Evolutionary conservation across 2,888 invertebrate species (phyloP), one percentile per base, ranked within the genome.

Genomic region (Monopis laevigella): DNA sequence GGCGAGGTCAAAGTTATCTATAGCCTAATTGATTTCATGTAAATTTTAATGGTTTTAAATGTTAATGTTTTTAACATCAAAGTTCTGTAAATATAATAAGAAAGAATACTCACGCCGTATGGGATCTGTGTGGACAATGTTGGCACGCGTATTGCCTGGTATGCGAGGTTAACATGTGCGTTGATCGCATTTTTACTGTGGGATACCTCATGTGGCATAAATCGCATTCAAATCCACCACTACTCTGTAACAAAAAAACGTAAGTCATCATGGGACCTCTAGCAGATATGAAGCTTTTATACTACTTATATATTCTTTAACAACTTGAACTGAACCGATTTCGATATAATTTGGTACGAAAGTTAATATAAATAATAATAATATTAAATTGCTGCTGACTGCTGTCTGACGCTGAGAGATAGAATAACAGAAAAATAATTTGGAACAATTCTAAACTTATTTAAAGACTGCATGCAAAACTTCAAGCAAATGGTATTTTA

Each of bases 161-260:
- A 46, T 77, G 77, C 3, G 71, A 56, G 0, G 59, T 51, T 13
- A 42, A 43, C 0, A 48, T 42, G 52, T 74, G 74, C 2, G 66
- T 59, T 6, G 60, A 54, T 28, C 70, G 43, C 1, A 56, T 59
- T 1, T 62, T 54, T 39, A 45, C 29, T 2, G 54, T 54, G 1
- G 32, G 36, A 47, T 77, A 78, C 0, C 70, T 57, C 48, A 74
- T 54, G 2, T 45, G 53, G 26, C 77, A 78, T 0, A 77, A 46
- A 0, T 53, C 52, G 39, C 77, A 78, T 6, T 48, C 48, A 47
- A 57, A 48, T 0, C 47, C 2, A 0, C 78, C 77, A 45, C 62
- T 65, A 5, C 55, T 52, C 77, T 77, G 51, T 0, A 14, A 11
- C 13, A 36, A 21, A 21, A 21, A 5, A 21, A 7, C 5, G 8